Conservation (phyloP, 2,113 vertebrate species). For the Macrotis lagotis region DNA sequence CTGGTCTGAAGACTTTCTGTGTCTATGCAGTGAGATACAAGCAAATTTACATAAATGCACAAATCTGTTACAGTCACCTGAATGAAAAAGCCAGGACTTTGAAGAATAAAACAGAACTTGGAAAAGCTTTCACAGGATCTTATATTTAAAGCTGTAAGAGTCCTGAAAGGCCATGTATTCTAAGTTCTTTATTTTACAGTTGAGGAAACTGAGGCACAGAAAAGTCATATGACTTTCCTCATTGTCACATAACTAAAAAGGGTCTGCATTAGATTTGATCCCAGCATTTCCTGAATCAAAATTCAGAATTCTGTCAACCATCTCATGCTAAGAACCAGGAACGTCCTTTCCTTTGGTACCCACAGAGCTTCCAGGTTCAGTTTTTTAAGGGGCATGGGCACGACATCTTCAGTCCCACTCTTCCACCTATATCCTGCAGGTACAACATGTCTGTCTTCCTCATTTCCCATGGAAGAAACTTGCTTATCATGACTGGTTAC, state of each 20-base stretch:
- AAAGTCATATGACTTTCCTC: not conserved
- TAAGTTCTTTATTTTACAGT: not conserved
- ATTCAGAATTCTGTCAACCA: not conserved
- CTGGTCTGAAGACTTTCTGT: too few relatives aligned
- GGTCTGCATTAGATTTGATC: not conserved
- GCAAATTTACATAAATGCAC: too few relatives aligned
- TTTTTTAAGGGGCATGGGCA: not conserved
- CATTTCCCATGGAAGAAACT: not conserved
- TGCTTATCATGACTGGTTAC: not conserved
- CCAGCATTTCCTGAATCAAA: not conserved
- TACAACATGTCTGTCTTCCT: not conserved
- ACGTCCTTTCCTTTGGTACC: not conserved
- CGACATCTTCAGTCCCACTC: not conserved
- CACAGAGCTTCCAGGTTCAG: not conserved
- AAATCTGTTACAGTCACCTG: not conserved
- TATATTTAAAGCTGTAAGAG: not conserved
- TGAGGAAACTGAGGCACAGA: not conserved
- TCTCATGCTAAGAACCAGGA: not conserved
- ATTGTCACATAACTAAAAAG: not conserved
- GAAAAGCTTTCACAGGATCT: not conserved
- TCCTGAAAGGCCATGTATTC: not conserved
- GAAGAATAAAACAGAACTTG: not conserved
- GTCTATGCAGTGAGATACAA: too few relatives aligned
- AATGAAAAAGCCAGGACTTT: not conserved
- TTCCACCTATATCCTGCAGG: not conserved